Evolutionary conservation across 2,797 vertebrate species (phyloP), one percentile per base, ranked within the genome.

Genomic region (Tenualosa thibaudeaui): DNA sequence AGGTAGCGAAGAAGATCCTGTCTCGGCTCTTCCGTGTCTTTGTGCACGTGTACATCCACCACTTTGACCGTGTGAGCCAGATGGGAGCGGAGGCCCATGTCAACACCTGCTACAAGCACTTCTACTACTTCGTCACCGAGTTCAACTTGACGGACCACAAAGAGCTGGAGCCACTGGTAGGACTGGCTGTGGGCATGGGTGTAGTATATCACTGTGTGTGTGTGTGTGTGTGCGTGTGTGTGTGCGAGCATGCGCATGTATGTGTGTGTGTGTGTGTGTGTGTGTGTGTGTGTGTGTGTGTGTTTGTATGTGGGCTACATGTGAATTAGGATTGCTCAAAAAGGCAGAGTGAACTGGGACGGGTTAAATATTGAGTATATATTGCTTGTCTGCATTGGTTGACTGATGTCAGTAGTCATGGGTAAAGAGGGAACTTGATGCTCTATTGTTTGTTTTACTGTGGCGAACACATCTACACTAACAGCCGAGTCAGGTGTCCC

Each of bases 51-150:
- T 99, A 99, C 94, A 99, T 99, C 92, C 98, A 99, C 93, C 98
- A 99, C 90, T 99, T 99, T 0, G 98, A 99, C 92, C 95, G 98
- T 0, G 97, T 99, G 82, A 96, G 96, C 83, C 97, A 98, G 91
- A 97, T 99, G 97, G 98, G 98, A 22, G 97, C 98, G 0, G 98
- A 99, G 91, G 98, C 98, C 17, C 98, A 99, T 0, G 98, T 99
- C 84, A 99, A 99, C 90, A 99, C 98, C 90, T 99, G 98, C 95
- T 99, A 99, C 95, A 99, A 99, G 94, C 98, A 99, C 94, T 99
- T 99, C 94, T 99, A 97, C 94, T 97, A 99, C 93, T 99, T 99
- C 17, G 97, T 99, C 87, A 95, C 93, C 0, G 97, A 99, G 95
- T 99, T 99, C 90, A 95, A 94, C 92, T 97, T 99, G 89, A 99